phyloP scores from a whole-genome alignment of 2,797 vertebrate species.

The Tolypeutes matacus region DNA sequence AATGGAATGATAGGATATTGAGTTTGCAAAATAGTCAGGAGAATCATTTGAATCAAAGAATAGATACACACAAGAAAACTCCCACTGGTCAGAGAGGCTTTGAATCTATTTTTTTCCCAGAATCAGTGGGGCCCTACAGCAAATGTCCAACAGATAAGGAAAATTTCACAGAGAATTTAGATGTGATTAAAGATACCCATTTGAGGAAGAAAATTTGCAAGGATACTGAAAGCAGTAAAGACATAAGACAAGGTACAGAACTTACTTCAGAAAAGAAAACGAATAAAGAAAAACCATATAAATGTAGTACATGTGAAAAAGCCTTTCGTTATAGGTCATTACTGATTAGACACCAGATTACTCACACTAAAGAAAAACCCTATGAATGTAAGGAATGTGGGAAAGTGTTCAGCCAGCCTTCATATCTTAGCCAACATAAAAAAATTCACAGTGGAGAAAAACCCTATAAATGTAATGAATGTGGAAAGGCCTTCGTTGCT shows the following conservation, averaged over 20 bases:
- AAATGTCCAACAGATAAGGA: conserved; percentile 57
- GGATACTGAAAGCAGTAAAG: conserved; percentile 46
- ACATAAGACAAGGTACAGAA: conserved; percentile 62
- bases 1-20: conserved; percentile 54
- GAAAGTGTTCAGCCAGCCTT: conserved; percentile 76
- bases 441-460: conserved; percentile 81
- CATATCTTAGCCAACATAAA: conserved; percentile 79
- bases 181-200: conserved; percentile 59
- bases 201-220: conserved; percentile 64
- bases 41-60: conserved; percentile 21
- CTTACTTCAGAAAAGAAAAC: conserved; percentile 29
- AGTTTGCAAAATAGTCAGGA: conserved; percentile 45
- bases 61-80: conserved; percentile 5
- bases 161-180: conserved; percentile 63
- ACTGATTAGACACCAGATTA: conserved; percentile 78
- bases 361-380: conserved; percentile 79
- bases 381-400: conserved; percentile 77
- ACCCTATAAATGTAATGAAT: conserved; percentile 76
- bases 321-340: conserved; percentile 72
- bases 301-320: conserved; percentile 73
- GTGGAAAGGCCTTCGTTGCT: conserved; percentile 76
- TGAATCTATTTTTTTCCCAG: conserved; percentile 56
- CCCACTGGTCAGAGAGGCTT: neutral
- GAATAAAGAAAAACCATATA: conserved; percentile 74
- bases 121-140: conserved; percentile 38